A percentile compares a stretch with the other conserved stretches of the same genome.
phyloP scores from a whole-genome alignment of 2,113 vertebrate genomes.

The Bombycilla garrulus region DNA sequence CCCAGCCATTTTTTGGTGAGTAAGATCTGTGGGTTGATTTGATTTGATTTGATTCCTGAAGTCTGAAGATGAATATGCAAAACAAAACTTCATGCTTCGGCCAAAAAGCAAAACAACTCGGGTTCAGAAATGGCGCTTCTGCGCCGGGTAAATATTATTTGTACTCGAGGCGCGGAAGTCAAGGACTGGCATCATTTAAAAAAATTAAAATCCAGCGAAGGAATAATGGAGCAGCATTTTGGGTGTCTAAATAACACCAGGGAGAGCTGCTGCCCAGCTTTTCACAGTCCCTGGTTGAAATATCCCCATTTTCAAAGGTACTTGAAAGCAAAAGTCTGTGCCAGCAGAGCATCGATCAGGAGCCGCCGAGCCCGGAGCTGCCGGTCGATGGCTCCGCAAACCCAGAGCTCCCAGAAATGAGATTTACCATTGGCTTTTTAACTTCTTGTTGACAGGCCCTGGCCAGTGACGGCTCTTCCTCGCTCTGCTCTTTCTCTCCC shows the following conservation, averaged over 20 bases:
- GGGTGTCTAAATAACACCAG: not conserved
- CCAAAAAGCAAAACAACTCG: not conserved
- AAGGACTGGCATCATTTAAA: not conserved
- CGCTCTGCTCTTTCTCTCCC: not conserved
- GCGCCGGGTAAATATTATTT: conserved; percentile 59
- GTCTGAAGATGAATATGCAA: not conserved
- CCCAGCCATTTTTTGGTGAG: not conserved
- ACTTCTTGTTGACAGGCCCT: not conserved
- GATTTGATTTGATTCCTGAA: not conserved
- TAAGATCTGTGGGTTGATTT: not conserved
- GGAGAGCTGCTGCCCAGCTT: not conserved
- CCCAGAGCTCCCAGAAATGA: not conserved
- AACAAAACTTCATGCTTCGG: not conserved
- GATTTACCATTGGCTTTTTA: conserved; percentile 7
- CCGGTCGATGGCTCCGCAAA: not conserved
- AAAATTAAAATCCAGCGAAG: not conserved
- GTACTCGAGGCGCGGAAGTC: conserved; percentile 3
- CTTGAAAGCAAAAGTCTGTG: not conserved
- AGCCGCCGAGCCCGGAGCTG: not conserved
- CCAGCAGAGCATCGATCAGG: not conserved
- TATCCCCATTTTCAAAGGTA: fast-evolving
- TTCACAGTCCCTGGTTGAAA: not conserved
- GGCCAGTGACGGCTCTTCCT: not conserved
- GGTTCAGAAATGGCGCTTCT: not conserved
- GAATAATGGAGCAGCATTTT: not conserved